Percentiles rank a stretch among this genome's conserved stretches.
phyloP scores from a whole-genome alignment of 2,888 invertebrate genomes.

The Drosophila engyochracea region DNA sequence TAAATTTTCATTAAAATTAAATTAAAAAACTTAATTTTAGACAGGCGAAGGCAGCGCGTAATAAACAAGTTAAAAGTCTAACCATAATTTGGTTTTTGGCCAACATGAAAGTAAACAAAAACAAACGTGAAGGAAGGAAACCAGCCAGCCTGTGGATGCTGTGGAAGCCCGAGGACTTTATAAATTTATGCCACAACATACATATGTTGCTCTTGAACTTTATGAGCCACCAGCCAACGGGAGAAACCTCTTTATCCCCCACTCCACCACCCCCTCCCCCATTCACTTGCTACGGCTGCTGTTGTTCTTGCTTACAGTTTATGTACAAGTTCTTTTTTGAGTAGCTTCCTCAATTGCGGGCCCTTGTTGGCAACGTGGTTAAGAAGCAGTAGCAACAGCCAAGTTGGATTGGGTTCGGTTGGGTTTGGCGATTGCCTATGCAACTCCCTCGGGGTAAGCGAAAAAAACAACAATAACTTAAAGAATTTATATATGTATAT shows the following conservation, averaged over 20 bases:
- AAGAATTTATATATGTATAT: not conserved
- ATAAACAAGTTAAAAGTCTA: conserved; percentile 84
- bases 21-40: conserved; percentile 76
- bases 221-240: conserved; percentile 39
- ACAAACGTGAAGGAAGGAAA: conserved; percentile 18
- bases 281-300: not conserved
- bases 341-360: conserved; percentile 76
- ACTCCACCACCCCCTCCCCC: too few species aligned
- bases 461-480: conserved; percentile 7
- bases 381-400: conserved; percentile 50
- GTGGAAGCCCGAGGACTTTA: conserved; percentile 55
- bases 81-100: conserved; percentile 81
- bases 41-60: conserved; percentile 47
- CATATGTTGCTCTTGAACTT: conserved; percentile 79
- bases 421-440: conserved; percentile 40
- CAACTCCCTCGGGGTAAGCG: conserved; percentile 33
- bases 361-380: conserved; percentile 45
- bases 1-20: conserved; percentile 81
- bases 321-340: conserved; percentile 70
- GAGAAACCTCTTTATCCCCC: conserved; percentile 16
- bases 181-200: conserved; percentile 80
- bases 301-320: conserved; percentile 68
- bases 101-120: conserved; percentile 63
- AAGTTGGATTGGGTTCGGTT: conserved; percentile 36
- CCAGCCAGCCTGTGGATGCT: conserved; percentile 1